Base-by-base conservation (phyloP, 2,888 invertebrate species). In the Acholoe squamosa region DNA sequence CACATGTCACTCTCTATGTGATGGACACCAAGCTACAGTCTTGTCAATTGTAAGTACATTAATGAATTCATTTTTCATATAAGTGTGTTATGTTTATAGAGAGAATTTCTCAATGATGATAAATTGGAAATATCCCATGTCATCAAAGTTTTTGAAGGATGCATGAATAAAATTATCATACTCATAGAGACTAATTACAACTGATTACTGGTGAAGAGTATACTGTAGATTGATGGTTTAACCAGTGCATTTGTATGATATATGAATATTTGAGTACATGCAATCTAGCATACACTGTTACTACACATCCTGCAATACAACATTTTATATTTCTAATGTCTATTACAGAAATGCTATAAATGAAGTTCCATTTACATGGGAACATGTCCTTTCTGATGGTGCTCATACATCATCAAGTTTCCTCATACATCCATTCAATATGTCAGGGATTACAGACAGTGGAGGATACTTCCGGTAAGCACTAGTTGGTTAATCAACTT, bases 1-100 rank as follows among this genome's bases (percentile, higher is more conserved):
- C 52, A 12, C 86, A 80, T 43, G 80, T 80, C n/a, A 80, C 80
- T 16, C 16, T 43, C n/a, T 43, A 80, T 25, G 43, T 80, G n/a
- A 34, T 80, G 0, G 28, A 71, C 25, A 14, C 0, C 0, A 28
- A 14, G 28, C 31, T 71, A 71, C 25, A 71, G 71, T 25, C 31
- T 28, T 71, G 71, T 28, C 71, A 28, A 25, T 28, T n/a, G 71
- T 71, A 28, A 71, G 71, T 71, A 28, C 25, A n/a, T 67, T 19
- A 67, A 67, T 7, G 7, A 67, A 25, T 67, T n/a, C 16, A 67
- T 67, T n/a, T n/a, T n/a, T 67, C n/a, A 7, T 67, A n/a, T n/a
- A 12, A n/a, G 14, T 25, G 16, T 25, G n/a, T 16, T 12, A 7
- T 67, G n/a, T 19, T 67, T n/a, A 7, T n/a, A 25, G 14, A n/a